Evolutionary conservation across 2,888 invertebrate genomes (phyloP).

Genomic region (Steinernema carpocapsae): DNA sequence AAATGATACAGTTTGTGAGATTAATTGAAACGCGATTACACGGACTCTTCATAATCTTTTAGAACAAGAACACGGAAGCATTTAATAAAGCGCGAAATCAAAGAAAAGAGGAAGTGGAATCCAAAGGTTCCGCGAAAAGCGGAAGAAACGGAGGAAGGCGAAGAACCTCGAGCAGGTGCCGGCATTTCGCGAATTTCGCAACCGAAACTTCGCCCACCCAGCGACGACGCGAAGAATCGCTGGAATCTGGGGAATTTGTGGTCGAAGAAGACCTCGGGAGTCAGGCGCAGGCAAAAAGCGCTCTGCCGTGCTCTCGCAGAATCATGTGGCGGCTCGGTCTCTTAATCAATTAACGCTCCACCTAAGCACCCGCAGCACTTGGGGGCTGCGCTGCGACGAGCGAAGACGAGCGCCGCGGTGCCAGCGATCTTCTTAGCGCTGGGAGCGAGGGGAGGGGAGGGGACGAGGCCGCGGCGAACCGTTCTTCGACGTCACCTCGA

Average conservation of each 20-base stretch:
- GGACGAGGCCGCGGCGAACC: not conserved
- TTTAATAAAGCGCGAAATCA: not conserved
- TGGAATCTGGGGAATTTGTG: slow-evolving; percentile 17
- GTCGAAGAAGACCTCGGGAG: not conserved
- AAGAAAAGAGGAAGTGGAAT: not conserved
- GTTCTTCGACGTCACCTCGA: no score
- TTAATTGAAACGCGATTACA: no score
- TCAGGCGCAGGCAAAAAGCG: slow-evolving; percentile 19
- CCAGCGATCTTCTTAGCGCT: not conserved
- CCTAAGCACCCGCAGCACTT: not conserved
- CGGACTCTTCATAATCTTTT: not conserved
- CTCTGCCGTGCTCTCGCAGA: not conserved
- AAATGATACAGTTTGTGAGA: no score
- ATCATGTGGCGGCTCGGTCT: slow-evolving; percentile 8
- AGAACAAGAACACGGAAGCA: not conserved
- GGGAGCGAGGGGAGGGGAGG: not conserved
- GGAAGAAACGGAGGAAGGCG: not conserved
- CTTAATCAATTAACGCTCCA: slow-evolving; percentile 33
- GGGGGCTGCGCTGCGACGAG: not conserved
- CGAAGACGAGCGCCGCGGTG: slow-evolving; percentile 17
- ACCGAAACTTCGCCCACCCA: no score
- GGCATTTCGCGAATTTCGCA: no score
- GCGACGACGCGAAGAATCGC: not conserved
- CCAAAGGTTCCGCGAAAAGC: not conserved
- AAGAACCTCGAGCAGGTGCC: not conserved